Base-by-base conservation (phyloP, 2,888 invertebrate species). In the Cylloceria caligata region DNA sequence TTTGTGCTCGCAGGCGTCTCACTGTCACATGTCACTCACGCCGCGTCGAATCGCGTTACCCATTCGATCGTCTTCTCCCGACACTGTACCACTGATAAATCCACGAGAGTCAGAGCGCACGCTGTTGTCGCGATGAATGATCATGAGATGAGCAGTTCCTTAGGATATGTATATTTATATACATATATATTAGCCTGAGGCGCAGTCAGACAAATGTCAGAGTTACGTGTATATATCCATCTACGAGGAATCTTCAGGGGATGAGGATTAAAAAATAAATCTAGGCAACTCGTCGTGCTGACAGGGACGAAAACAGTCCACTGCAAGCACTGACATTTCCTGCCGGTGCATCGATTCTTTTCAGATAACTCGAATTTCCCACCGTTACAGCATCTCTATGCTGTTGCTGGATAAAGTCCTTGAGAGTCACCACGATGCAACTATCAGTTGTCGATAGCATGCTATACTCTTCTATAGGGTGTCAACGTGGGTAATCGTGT, bases 11-110 rank as follows among this genome's bases (percentile, higher is more conserved):
- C 34, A 45, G 77, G 16, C 68, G 45, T 52, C 76, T 55, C 57
- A 76, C 68, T 62, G 75, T 76, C 64, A 74, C 74, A 75, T 67
- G 73, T 57, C 74, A 80, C 80, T 80, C 67, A 49, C 81, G 69
- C 16, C 60, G 45, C 77, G 65, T 73, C 49, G 39, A 36, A 64
- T 68, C 73, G 16, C 60, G 49, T 30, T 73, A 55, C 19, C n/a
- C 21, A 55, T 81, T 47, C 60, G 69, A 78, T 65, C 71, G 27
- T 78, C 47, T 52, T 71, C 64, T 60, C 36, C 27, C 52, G 68
- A 36, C 52, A 64, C 71, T 57, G 13, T 72, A 69, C 57, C 82
- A 82, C 82, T 82, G 79, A 79, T 84, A 76, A 78, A 76, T 82
- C 73, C 83, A 84, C 73, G 68, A 64, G 60, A 47, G 16, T 73